phyloP scores from a whole-genome alignment of 2,888 invertebrate genomes.

The Andrena praecox region DNA sequence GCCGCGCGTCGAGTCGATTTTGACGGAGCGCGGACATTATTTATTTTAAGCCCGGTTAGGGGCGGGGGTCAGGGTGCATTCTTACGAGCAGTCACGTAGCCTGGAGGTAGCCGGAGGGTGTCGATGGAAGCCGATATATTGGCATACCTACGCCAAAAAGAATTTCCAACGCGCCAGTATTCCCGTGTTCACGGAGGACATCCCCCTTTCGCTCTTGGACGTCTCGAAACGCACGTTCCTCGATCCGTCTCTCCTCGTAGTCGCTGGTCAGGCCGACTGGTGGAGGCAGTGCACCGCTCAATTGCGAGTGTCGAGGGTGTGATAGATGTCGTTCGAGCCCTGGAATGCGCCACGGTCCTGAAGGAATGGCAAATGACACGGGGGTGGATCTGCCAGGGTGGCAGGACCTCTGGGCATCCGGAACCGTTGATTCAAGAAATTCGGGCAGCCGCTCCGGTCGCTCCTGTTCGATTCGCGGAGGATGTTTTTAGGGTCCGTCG shows the following conservation, averaged over 20 bases:
- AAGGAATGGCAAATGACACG: constrained; percentile 67
- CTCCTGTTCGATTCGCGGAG: neutral
- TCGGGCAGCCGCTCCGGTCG: constrained; percentile 8
- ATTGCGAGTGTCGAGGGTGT: constrained; percentile 80
- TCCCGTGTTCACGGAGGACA: constrained; percentile 57
- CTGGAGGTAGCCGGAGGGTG: constrained; percentile 70
- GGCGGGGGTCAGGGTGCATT: constrained; percentile 74
- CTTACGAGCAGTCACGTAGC: constrained; percentile 83
- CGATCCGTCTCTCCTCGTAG: constrained; percentile 70
- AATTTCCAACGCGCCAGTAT: constrained; percentile 80
- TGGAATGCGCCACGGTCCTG: constrained; percentile 79
- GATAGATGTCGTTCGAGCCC: constrained; percentile 82
- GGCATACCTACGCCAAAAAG: constrained; percentile 84
- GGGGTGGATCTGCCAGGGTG: constrained; percentile 13
- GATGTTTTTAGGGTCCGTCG: neutral
- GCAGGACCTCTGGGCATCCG: constrained; percentile 9
- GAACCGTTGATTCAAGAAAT: constrained; percentile 42
- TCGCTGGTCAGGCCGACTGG: constrained; percentile 73
- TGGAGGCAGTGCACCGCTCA: constrained; percentile 75
- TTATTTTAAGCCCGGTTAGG: constrained; percentile 76
- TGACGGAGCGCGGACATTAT: constrained; percentile 77
- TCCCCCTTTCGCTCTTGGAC: constrained; percentile 54
- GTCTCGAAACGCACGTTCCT: constrained; percentile 64
- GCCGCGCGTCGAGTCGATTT: constrained; percentile 64
- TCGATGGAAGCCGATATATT: constrained; percentile 82